A percentile compares a stretch with the other conserved stretches of the same genome.
These are phyloP conservation scores for Hymenopus coronatus DNA, from an alignment of 2,888 invertebrate species.

Conservation along the genomic window DNA sequence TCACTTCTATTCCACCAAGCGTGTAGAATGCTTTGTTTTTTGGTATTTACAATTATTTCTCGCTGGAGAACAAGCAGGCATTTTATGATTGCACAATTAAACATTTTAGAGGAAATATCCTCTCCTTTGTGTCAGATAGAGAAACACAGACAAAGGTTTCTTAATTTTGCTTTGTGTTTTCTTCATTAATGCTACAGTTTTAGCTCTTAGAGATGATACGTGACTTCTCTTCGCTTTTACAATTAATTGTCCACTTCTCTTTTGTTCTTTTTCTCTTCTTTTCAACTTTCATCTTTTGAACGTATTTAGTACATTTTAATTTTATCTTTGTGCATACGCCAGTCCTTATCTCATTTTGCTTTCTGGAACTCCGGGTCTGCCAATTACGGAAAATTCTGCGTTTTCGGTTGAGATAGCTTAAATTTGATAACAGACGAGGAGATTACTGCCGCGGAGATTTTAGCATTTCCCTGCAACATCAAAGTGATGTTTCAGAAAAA, in stretches of 20 bases:
- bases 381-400: background rate
- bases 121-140: background rate
- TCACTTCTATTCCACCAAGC: background rate
- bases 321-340: background rate
- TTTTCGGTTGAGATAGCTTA: background rate
- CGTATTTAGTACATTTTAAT: background rate
- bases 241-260: background rate
- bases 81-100: background rate
- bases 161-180: background rate
- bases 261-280: background rate
- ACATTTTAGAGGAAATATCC: background rate
- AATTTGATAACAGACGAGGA: background rate
- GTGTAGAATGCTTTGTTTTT: background rate
- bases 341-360: background rate
- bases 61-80: background rate
- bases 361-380: background rate
- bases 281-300: background rate
- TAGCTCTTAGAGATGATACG: too few relatives aligned
- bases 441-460: background rate
- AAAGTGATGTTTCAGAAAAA: background rate
- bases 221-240: background rate
- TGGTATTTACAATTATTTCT: background rate
- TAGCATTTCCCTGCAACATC: background rate
- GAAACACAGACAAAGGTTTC: background rate
- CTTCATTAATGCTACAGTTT: background rate